phyloP scores from a whole-genome alignment of 2,113 vertebrate species.

The Cochlearius cochlearius region DNA sequence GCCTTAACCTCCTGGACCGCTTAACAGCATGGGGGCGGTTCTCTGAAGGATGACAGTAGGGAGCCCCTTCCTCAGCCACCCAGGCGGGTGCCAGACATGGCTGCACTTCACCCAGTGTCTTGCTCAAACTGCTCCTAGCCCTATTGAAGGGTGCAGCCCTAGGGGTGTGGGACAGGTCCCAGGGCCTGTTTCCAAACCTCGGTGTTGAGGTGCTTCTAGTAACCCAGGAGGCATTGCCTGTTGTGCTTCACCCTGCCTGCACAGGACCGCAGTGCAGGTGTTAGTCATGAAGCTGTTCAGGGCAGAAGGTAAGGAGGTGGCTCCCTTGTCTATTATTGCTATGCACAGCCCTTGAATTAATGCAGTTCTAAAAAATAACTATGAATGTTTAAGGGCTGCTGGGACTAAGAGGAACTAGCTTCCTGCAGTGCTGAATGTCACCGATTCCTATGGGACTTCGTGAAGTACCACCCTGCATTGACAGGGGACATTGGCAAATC shows the following conservation, averaged over 20 bases:
- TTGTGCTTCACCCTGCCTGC: neutral
- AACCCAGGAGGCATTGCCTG: neutral
- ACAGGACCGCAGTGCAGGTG: too few species aligned
- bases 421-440: neutral
- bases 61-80: neutral
- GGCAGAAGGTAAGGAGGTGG: neutral
- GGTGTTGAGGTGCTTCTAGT: neutral
- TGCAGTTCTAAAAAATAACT: neutral
- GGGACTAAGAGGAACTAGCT: neutral
- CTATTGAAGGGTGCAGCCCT: accelerated
- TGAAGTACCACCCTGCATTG: neutral
- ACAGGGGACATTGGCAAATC: accelerated
- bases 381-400: neutral
- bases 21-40: neutral
- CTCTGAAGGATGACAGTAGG: neutral
- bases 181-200: neutral
- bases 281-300: neutral
- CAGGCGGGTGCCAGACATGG: neutral
- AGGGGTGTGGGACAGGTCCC: accelerated
- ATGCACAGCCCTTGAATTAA: neutral
- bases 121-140: neutral
- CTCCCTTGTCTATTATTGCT: neutral
- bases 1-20: accelerated
- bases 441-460: accelerated
- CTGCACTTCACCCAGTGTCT: neutral